Evolutionary conservation across 2,797 vertebrate species (phyloP).

Genomic region (Fringilla coelebs): DNA sequence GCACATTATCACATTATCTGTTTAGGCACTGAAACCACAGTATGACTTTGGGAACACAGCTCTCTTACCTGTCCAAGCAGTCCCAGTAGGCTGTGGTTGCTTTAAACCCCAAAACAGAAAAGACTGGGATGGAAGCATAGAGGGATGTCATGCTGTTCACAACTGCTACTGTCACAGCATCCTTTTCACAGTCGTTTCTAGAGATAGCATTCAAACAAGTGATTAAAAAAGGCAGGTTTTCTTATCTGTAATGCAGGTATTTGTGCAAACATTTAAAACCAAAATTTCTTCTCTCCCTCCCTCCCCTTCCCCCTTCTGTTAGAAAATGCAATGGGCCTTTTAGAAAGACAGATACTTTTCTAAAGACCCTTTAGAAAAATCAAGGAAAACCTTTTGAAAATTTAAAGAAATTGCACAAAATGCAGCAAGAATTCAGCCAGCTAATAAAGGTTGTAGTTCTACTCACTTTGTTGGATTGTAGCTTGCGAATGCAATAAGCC

Average conservation of each 20-base stretch:
- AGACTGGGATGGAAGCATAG: constrained; percentile 87
- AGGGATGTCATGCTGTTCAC: constrained; percentile 90
- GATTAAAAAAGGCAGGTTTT: neutral
- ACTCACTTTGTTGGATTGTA: constrained; percentile 84
- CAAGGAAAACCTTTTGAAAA: neutral
- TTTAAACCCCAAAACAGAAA: constrained; percentile 92
- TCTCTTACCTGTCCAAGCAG: constrained; percentile 79
- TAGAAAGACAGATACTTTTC: neutral
- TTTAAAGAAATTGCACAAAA: neutral
- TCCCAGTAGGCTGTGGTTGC: constrained; percentile 75
- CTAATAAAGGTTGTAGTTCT: neutral
- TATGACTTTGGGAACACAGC: neutral
- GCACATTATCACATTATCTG: neutral
- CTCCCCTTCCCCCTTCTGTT: rapidly evolving
- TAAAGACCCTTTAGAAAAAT: neutral
- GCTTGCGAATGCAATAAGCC: constrained; percentile 91
- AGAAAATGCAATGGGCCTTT: neutral
- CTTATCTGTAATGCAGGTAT: neutral
- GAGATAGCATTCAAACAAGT: neutral
- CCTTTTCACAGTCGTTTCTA: constrained; percentile 90
- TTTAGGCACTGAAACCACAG: neutral
- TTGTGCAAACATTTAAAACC: too few relatives aligned
- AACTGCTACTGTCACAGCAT: constrained; percentile 83
- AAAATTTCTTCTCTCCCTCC: neutral
- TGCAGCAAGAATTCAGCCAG: neutral